Percentiles rank a stretch among this genome's conserved stretches.
These are phyloP conservation scores for Drosophila atripex DNA, from an alignment of 2,888 invertebrate genomes.

Conservation along the genomic window DNA sequence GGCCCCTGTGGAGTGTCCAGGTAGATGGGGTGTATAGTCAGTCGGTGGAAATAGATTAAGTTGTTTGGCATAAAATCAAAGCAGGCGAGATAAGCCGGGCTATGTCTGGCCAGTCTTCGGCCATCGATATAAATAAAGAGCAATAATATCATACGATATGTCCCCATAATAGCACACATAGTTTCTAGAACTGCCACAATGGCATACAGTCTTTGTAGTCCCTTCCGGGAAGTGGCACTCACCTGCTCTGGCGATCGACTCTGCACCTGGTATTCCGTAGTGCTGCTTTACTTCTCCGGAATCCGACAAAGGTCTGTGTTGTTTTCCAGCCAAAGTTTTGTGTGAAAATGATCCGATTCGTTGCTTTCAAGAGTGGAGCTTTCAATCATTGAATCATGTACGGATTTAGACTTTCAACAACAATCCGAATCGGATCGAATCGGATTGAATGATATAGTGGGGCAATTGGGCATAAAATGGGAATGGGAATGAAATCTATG, in stretches of 20 bases:
- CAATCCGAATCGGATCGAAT: background rate
- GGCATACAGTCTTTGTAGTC: no score
- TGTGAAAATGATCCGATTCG: constrained; percentile 17
- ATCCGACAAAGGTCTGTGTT: no score
- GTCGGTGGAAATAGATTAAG: constrained; percentile 9
- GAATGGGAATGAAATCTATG: constrained; percentile 31
- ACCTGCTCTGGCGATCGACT: background rate
- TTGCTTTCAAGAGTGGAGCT: no score
- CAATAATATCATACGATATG: no score
- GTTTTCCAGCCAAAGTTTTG: constrained; percentile 1
- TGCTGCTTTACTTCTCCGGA: no score
- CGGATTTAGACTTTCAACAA: constrained; percentile 14
- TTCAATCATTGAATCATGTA: constrained; percentile 17
- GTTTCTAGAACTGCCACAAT: no score
- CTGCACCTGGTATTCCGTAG: no score
- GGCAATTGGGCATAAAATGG: background rate
- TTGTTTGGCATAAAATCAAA: constrained; percentile 23
- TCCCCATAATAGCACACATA: no score
- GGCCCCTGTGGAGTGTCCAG: constrained; percentile 1
- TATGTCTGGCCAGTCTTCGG: no score
- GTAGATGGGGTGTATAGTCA: no score
- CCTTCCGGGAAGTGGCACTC: background rate
- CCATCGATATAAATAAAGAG: constrained; percentile 13
- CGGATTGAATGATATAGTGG: constrained; percentile 18
- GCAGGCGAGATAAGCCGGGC: constrained; percentile 18